Percentiles rank a stretch among this genome's conserved stretches.
phyloP scores from a whole-genome alignment of 1,140 invertebrate genomes.

The Drosophila setifemur region DNA sequence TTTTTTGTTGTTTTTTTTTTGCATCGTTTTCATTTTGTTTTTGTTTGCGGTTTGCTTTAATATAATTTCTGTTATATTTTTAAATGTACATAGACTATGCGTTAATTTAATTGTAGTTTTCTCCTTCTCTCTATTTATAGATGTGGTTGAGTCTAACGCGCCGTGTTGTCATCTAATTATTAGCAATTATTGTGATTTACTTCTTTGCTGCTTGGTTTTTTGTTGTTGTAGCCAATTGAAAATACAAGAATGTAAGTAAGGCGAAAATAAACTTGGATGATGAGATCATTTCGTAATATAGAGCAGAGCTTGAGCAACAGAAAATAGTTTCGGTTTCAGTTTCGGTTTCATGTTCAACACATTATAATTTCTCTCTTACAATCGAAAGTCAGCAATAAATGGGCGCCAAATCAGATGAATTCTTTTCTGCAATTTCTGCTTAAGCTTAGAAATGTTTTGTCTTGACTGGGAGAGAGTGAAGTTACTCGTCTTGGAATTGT shows the following conservation, averaged over 20 bases:
- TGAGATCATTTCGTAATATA: conserved; percentile 79
- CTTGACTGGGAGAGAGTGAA: conserved; percentile 9
- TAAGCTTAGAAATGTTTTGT: conserved; percentile 22
- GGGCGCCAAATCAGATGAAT: conserved; percentile 35
- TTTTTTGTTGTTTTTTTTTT: conserved; percentile 13
- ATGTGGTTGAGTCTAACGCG: conserved; percentile 65
- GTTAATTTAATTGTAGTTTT: conserved; percentile 65
- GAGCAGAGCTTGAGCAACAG: conserved; percentile 67
- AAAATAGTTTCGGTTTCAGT: conserved; percentile 27
- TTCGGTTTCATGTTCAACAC: conserved; percentile 35
- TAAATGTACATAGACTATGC: conserved; percentile 80
- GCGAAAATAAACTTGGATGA: conserved; percentile 82
- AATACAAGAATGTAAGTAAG: conserved; percentile 62
- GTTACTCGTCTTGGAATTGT: conserved; percentile 18
- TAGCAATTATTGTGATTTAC: conserved; percentile 27
- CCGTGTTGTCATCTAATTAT: conserved; percentile 51
- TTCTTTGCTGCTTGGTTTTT: conserved; percentile 43
- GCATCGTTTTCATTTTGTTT: conserved; percentile 27
- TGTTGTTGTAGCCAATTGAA: conserved; percentile 47
- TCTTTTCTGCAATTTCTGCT: conserved; percentile 26
- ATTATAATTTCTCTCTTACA: conserved; percentile 7
- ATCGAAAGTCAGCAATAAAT: conserved; percentile 72
- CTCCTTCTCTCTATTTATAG: conserved; percentile 61
- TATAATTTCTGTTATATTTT: conserved; percentile 74
- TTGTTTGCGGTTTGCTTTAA: conserved; percentile 45